Evolutionary conservation across 2,888 invertebrate species (phyloP), one percentile per base, ranked within the genome.

Genomic region (Polyommatus iphigenia): DNA sequence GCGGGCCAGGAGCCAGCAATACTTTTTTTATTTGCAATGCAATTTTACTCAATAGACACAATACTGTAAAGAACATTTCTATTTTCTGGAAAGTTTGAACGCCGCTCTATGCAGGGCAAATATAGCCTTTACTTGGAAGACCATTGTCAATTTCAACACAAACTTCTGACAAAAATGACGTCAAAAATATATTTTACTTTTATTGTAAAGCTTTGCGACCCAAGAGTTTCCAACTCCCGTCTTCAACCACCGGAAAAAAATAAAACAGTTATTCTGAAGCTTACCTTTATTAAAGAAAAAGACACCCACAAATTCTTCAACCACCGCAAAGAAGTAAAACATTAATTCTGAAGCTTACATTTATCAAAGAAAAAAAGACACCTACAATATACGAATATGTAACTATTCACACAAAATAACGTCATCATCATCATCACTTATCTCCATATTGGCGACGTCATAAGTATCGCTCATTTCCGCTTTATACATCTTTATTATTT

Each of bases 381-480:
- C 18, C 20, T 15, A 67, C 67, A 67, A 29, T 20, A 41, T 72
- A 72, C n/a, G n/a, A n/a, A n/a, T 18, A 29, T 29, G 18, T 3
- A 62, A 59, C 79, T 82, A 84, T 62, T 81, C 81, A 20, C 84
- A 80, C 78, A 82, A 83, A 50, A 85, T 77, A 7, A 85, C 81
- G 59, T 88, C 89, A 0, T 87, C 85, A 6, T 87, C 85, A 6
- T 89, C 86, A 0, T 91, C 85, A 1, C 85, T 88, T 59, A 93
- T 81, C 5, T 93, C 93, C 93, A 94, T 94, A 79, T 92, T 91
- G 7, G 90, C 86, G 0, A 90, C 88, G 76, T 88, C 90, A 77
- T 92, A 91, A 32, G 85, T 88, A 78, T 93, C 93, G 0, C 80
- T 86, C 79, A 85, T 82, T 79, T 93, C 91, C 0, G 85, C 81